Evolutionary conservation across 2,797 vertebrate species (phyloP).

Genomic region (Anguilla anguilla): DNA sequence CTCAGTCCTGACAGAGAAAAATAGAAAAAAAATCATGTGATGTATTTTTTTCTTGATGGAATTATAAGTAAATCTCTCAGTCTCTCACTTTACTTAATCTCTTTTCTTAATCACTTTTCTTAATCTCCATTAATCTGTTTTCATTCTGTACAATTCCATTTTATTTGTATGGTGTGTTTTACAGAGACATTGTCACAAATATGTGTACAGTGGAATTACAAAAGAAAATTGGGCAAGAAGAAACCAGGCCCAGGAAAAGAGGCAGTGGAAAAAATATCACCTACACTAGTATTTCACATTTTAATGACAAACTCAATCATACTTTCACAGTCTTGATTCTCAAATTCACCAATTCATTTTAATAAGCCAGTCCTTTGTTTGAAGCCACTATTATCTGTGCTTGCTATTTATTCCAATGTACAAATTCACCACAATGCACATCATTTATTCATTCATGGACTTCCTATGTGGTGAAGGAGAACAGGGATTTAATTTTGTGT

Average conservation of each 20-base stretch:
- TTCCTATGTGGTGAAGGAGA: background rate
- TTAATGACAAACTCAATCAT: background rate
- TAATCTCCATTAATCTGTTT: constrained; percentile 68
- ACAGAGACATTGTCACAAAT: no score
- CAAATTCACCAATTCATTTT: background rate
- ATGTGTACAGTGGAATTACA: no score
- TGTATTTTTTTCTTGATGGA: constrained; percentile 64
- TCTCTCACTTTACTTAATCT: constrained; percentile 49
- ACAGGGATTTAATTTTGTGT: background rate
- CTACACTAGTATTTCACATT: background rate
- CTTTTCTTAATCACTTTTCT: no score
- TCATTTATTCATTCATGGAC: background rate
- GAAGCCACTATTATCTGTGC: background rate
- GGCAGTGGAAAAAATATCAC: background rate
- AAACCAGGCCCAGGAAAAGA: no score
- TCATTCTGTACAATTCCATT: constrained; percentile 13
- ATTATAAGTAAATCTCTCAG: constrained; percentile 60
- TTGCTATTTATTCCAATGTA: background rate
- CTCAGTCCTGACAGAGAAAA: constrained; percentile 18
- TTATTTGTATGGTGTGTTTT: no score
- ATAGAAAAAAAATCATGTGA: constrained; percentile 47
- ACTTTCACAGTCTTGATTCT: background rate
- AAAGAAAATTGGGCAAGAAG: no score
- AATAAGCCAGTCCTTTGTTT: background rate
- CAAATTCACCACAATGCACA: background rate